These are phyloP conservation scores for Pachyuromys duprasi DNA, from an alignment of 2,797 vertebrate genomes.

Conservation along the genomic window DNA sequence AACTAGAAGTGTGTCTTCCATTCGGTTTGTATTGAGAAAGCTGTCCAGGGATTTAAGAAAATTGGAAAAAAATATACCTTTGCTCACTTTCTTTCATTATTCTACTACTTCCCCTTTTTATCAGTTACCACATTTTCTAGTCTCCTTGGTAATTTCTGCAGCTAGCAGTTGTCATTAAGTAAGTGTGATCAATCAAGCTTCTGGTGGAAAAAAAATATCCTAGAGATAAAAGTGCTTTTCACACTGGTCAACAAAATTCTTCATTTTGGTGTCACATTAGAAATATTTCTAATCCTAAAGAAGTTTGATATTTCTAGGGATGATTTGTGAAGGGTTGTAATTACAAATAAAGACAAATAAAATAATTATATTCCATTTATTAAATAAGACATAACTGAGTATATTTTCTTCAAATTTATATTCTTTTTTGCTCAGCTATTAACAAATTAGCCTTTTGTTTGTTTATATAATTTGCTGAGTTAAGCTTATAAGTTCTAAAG, in stretches of 20 bases:
- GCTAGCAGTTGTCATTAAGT: slow-evolving; percentile 53
- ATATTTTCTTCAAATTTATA: slow-evolving; percentile 42
- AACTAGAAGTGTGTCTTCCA: slow-evolving; percentile 9
- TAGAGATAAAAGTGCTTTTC: slow-evolving; percentile 53
- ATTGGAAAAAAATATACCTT: background rate
- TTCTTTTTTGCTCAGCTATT: slow-evolving; percentile 24
- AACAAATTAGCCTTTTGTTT: slow-evolving; percentile 52
- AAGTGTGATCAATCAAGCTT: slow-evolving; percentile 51
- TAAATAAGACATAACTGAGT: background rate
- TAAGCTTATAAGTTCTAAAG: slow-evolving; percentile 24
- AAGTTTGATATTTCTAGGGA: slow-evolving; percentile 31
- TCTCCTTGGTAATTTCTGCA: slow-evolving; percentile 34
- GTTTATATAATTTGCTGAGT: slow-evolving; percentile 1
- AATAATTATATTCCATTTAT: background rate
- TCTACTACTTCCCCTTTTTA: background rate
- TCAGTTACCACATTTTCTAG: background rate
- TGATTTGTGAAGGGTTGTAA: slow-evolving; percentile 26
- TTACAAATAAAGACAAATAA: slow-evolving; percentile 22
- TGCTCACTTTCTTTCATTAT: background rate
- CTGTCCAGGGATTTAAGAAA: slow-evolving; percentile 7
- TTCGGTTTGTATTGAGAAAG: slow-evolving; percentile 1
- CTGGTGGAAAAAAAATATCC: background rate
- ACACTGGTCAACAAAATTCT: background rate
- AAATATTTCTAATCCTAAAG: slow-evolving; percentile 42
- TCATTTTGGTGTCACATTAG: slow-evolving; percentile 40